phyloP scores from a whole-genome alignment of 2,113 vertebrate species.

The Lontra canadensis region DNA sequence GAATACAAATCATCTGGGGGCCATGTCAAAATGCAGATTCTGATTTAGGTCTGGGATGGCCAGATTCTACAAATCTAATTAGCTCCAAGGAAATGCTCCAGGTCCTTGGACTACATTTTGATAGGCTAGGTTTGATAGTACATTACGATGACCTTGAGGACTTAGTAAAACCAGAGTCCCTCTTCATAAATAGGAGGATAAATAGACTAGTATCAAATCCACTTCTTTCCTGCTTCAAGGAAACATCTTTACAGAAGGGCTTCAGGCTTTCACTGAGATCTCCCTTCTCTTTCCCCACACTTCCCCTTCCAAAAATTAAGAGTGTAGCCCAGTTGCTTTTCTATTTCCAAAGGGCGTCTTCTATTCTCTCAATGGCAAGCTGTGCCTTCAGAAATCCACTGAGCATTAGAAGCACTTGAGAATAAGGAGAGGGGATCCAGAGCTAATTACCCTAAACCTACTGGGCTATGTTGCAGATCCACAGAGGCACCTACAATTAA shows the following conservation, averaged over 20 bases:
- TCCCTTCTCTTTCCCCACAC: neutral
- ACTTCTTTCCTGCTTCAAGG: neutral
- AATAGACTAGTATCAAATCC: neutral
- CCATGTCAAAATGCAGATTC: neutral
- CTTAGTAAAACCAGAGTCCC: neutral
- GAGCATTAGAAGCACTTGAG: neutral
- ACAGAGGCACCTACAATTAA: conserved; percentile 4
- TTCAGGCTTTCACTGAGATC: neutral
- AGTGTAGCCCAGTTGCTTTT: neutral
- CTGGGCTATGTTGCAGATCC: neutral
- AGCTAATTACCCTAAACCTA: neutral
- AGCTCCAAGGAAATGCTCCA: neutral
- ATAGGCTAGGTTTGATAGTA: neutral
- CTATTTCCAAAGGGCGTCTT: neutral
- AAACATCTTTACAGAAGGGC: neutral
- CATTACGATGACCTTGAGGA: neutral
- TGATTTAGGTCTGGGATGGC: neutral
- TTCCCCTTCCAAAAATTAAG: neutral
- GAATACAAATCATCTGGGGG: neutral
- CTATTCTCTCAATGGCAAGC: conserved; percentile 11
- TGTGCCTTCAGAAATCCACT: conserved; percentile 5
- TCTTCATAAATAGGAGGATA: neutral
- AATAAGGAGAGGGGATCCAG: neutral
- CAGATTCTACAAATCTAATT: neutral
- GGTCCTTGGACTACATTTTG: neutral